A percentile compares a stretch with the other conserved stretches of the same genome.
Conservation (phyloP, 2,888 invertebrate species). For the Achlya flavicornis region DNA sequence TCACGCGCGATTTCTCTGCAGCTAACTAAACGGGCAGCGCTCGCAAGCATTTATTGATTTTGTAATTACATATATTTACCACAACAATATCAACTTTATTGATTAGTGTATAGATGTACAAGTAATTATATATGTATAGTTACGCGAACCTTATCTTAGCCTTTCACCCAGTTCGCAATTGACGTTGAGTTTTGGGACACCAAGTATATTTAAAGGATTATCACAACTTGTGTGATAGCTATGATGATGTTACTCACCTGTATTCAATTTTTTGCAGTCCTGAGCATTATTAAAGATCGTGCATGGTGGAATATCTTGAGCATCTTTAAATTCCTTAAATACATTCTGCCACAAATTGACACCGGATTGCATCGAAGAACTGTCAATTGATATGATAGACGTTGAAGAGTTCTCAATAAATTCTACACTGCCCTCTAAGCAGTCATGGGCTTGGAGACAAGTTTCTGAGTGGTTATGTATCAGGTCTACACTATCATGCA, state of each 20-base stretch:
- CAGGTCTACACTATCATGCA: conserved; percentile 60
- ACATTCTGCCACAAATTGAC: conserved; percentile 16
- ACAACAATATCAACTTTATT: too few species aligned
- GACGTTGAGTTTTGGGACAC: too few species aligned
- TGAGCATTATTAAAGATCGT: conserved; percentile 49
- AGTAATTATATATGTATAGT: too few species aligned
- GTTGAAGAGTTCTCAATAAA: conserved; percentile 50
- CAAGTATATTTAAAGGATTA: too few species aligned
- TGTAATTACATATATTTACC: too few species aligned
- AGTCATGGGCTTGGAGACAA: conserved; percentile 67
- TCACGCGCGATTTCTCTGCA: too few species aligned
- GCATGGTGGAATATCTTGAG: conserved; percentile 38
- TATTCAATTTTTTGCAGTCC: conserved; percentile 34
- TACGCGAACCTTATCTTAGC: too few species aligned
- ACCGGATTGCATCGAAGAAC: conserved; percentile 38
- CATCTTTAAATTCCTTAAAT: conserved; percentile 21
- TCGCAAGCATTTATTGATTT: too few species aligned
- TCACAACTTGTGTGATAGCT: neutral
- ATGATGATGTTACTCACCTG: neutral
- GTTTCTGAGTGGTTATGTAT: conserved; percentile 78
- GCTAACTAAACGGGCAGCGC: too few species aligned
- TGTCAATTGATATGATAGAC: conserved; percentile 58
- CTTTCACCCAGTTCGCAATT: too few species aligned
- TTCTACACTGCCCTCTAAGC: conserved; percentile 62
- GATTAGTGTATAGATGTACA: too few species aligned